Percentiles rank a stretch among this genome's conserved stretches.
Conservation (phyloP, 2,113 vertebrate genomes). For the Entelurus aequoreus region DNA sequence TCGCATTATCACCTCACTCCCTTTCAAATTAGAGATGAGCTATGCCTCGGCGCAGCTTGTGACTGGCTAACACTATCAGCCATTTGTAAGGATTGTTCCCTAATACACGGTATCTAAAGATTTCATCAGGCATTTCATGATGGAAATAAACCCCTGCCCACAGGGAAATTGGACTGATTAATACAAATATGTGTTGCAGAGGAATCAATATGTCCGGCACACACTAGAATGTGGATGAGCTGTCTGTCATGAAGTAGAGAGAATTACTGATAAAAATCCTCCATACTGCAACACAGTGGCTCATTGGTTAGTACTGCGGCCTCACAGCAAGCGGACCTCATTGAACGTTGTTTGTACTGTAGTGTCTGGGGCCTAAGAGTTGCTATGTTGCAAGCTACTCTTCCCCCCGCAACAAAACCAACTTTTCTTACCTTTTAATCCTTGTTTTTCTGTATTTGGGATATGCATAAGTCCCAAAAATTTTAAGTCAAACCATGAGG, state of each 20-base stretch:
- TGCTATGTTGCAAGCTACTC: too few relatives aligned
- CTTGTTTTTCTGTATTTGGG: too few relatives aligned
- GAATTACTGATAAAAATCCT: constrained; percentile 6
- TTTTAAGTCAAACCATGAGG: too few relatives aligned
- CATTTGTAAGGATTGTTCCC: constrained; percentile 78
- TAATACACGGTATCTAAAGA: constrained; percentile 82
- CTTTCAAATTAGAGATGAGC: constrained; percentile 88
- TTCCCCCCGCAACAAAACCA: too few relatives aligned
- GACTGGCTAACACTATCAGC: constrained; percentile 82
- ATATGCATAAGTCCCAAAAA: too few relatives aligned
- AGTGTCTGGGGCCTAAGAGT: too few relatives aligned
- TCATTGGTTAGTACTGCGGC: not conserved
- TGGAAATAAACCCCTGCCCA: constrained; percentile 84
- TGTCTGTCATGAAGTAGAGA: constrained; percentile 51
- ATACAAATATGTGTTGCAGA: constrained; percentile 78
- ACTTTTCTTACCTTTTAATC: too few relatives aligned
- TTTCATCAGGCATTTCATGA: constrained; percentile 85
- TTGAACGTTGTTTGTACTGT: not conserved
- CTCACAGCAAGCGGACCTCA: not conserved
- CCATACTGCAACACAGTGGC: not conserved
- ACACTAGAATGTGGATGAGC: constrained; percentile 61
- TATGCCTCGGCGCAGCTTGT: constrained; percentile 80
- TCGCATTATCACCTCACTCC: constrained; percentile 84
- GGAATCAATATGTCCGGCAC: constrained; percentile 61
- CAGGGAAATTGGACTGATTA: constrained; percentile 82